phyloP scores from a whole-genome alignment of 2,797 vertebrate genomes.

The Thunnus albacares region DNA sequence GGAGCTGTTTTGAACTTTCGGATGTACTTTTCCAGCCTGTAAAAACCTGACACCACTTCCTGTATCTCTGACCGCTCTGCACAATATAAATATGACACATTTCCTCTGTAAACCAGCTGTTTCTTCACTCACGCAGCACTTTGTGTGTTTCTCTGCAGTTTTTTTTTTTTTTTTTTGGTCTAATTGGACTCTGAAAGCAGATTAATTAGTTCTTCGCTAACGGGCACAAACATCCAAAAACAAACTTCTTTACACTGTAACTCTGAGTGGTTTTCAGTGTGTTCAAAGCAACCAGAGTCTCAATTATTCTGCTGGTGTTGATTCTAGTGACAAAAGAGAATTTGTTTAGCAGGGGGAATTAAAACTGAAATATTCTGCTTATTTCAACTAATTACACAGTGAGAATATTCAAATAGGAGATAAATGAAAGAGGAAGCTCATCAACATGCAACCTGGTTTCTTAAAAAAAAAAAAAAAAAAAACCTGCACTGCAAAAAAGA shows the following conservation, averaged over 20 bases:
- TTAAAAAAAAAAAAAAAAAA: neutral
- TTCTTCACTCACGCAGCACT: neutral
- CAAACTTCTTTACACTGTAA: slow-evolving; percentile 2
- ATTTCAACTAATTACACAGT: neutral
- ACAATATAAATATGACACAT: neutral
- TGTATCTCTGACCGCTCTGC: neutral
- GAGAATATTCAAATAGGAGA: neutral
- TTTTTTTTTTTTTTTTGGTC: neutral
- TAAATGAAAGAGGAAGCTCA: neutral
- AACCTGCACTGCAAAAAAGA: too few relatives aligned
- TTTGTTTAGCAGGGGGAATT: neutral
- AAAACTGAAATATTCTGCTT: neutral
- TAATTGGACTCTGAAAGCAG: slow-evolving; percentile 4
- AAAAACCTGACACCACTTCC: too few relatives aligned
- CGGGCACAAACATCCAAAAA: neutral
- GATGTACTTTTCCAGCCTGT: too few relatives aligned
- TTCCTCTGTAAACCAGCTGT: neutral
- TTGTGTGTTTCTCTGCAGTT: neutral
- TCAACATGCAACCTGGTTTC: neutral
- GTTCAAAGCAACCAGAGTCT: neutral
- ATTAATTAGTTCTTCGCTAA: neutral
- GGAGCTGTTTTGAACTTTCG: too few relatives aligned
- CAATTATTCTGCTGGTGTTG: slow-evolving; percentile 1
- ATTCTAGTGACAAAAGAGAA: neutral
- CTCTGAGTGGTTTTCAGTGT: neutral